Conservation (phyloP, 2,888 invertebrate genomes). For the Pandemis heparana region DNA sequence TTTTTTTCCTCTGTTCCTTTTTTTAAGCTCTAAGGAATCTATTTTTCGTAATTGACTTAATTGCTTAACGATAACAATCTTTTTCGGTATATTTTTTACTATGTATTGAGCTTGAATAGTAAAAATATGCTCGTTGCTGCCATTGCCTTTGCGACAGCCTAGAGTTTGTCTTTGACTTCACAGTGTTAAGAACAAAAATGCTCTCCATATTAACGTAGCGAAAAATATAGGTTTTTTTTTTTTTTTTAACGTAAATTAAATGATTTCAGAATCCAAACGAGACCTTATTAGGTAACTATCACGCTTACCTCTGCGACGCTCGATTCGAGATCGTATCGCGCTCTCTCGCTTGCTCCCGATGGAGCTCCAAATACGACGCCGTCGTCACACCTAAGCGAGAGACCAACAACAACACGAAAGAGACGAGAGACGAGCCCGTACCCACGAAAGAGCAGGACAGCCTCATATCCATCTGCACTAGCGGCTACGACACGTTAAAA, state of each 20-base stretch:
- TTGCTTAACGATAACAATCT: no score
- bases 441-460: conserved; percentile 74
- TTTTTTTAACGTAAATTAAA: background rate
- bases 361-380: conserved; percentile 93
- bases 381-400: conserved; percentile 73
- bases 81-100: no score
- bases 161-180: no score
- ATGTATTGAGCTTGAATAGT: no score
- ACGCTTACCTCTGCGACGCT: conserved; percentile 95
- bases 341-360: conserved; percentile 89
- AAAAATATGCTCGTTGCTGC: no score
- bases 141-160: no score
- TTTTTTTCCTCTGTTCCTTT: no score
- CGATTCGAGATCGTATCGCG: conserved; percentile 91
- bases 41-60: no score
- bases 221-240: no score
- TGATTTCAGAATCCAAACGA: conserved; percentile 83
- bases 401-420: conserved; percentile 72
- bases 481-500: conserved; percentile 75
- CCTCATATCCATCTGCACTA: conserved; percentile 74
- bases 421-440: conserved; percentile 65
- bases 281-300: conserved; percentile 92
- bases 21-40: no score
- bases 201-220: no score
- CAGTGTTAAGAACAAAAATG: no score